Evolutionary conservation across 2,113 vertebrate species (phyloP), one percentile per base, ranked within the genome.

Genomic region (Trichomycterus rosablanca): DNA sequence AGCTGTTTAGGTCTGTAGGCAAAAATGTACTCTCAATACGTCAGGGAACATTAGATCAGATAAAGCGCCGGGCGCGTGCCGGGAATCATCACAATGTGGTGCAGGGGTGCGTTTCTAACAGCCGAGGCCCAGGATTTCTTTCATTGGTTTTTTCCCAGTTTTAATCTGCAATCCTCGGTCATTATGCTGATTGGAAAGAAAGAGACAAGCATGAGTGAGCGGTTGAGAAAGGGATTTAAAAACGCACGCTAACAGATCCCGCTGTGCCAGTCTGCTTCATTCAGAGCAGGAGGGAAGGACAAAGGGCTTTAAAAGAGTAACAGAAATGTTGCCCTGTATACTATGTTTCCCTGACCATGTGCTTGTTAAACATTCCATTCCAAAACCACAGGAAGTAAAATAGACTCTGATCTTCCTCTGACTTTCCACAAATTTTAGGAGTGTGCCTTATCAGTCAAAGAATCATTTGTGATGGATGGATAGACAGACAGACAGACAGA

Each of bases 11-110:
- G 86, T 91, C 90, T 88, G 83, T 81, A 86, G 86, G 89, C 87
- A 88, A 89, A 87, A 89, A 88, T 86, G 89, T 78, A 91, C 79
- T 90, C 88, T 92, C 88, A 90, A 87, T 91, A 84, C 91, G 89
- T 90, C 90, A 89, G 68, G 78, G 70, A 79, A 84, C 82, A 92
- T 94, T 88, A 92, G 83, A 88, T 92, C 91, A 91, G 72, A 68
- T 56, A 59, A 43, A 72, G 52, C 15, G 74, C 73, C 74, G 63
- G 76, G 63, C 79, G 73, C 82, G 81, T 48, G 57, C 76, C 58
- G 35, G 64, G 66, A 57, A 44, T 48, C 62, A 62, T 54, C 68
- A 42, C 1, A 59, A 64, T 70, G 72, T 68, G 76, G 15, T 7
- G 34, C 71, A 56, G 60, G 62, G 72, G 65, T 57, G 66, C 34